Evolutionary conservation across 1,140 invertebrate genomes (phyloP), one percentile per base, ranked within the genome.

Genomic region (Polypedilum vanderplanki): DNA sequence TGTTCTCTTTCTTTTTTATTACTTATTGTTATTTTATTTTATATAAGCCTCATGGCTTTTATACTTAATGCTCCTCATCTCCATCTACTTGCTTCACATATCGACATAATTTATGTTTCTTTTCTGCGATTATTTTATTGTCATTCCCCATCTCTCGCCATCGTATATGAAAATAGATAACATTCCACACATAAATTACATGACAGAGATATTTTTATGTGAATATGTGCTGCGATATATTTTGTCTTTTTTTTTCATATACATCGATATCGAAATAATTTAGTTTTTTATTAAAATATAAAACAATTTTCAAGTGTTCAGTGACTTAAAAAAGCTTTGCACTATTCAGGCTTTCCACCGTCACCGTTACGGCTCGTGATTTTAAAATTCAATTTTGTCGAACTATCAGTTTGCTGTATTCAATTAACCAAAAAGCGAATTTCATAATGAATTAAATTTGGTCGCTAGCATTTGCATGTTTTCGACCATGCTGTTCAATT

Each of bases 41-140:
- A n/a, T 57, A 57, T 57, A 57, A 57, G 46, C 46, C 46, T 57
- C 46, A 57, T n/a, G 46, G 46, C 46, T 57, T 57, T 57, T 57
- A 12, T n/a, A 57, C n/a, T 33, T n/a, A 12, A n/a, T 57, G n/a
- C n/a, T 12, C 12, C 46, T 57, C 24, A 3, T 57, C 46, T 57
- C 46, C n/a, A 12, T 46, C 41, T 46, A 46, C 41, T 57, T 3
- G n/a, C 46, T 57, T 12, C n/a, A n/a, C 24, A 33, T 33, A n/a
- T 57, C 46, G 24, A 57, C 46, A 57, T 57, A 57, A 57, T 57
- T 57, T 57, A 57, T 57, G 46, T 57, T 57, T n/a, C 46, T 57
- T 57, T 57, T 57, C 46, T 57, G 46, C 46, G 46, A 57, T 57
- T 57, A 57, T 57, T 57, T 57, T 57, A 57, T 57, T 57, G 46